phyloP scores from a whole-genome alignment of 2,888 invertebrate genomes.

The Chalcis sispes region DNA sequence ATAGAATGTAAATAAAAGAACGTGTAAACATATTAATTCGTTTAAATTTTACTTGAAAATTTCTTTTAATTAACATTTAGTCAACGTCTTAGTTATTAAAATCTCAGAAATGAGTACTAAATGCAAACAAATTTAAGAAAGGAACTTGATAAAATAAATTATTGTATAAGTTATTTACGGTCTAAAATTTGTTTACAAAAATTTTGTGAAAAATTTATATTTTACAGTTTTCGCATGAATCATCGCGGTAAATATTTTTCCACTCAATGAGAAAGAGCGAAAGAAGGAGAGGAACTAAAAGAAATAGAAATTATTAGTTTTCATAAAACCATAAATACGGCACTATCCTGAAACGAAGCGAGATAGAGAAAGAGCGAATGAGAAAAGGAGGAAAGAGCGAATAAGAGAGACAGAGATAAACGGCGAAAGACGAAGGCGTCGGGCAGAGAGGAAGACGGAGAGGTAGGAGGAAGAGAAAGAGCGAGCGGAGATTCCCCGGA shows the following conservation, averaged over 20 bases:
- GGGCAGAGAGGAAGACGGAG: background rate
- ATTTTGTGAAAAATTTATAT: no score
- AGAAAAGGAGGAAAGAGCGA: constrained; percentile 56
- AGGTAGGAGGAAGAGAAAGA: constrained; percentile 29
- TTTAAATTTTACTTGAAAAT: no score
- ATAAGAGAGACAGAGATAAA: constrained; percentile 33
- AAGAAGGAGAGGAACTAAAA: background rate
- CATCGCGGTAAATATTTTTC: background rate
- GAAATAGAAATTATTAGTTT: background rate
- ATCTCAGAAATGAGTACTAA: no score
- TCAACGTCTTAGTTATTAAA: no score
- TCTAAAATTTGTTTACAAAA: no score
- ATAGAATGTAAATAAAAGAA: no score
- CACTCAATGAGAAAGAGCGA: background rate
- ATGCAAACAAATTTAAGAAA: no score
- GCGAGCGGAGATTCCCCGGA: constrained; percentile 53
- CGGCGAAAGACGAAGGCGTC: constrained; percentile 11
- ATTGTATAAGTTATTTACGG: no score
- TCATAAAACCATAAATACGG: constrained; percentile 5
- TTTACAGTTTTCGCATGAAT: no score
- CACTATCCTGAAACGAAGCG: background rate
- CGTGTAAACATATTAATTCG: no score
- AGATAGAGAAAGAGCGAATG: background rate
- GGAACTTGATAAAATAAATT: no score
- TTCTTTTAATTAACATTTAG: no score